Base-by-base conservation (phyloP, 2,113 vertebrate genomes). In the Osmerus eperlanus region DNA sequence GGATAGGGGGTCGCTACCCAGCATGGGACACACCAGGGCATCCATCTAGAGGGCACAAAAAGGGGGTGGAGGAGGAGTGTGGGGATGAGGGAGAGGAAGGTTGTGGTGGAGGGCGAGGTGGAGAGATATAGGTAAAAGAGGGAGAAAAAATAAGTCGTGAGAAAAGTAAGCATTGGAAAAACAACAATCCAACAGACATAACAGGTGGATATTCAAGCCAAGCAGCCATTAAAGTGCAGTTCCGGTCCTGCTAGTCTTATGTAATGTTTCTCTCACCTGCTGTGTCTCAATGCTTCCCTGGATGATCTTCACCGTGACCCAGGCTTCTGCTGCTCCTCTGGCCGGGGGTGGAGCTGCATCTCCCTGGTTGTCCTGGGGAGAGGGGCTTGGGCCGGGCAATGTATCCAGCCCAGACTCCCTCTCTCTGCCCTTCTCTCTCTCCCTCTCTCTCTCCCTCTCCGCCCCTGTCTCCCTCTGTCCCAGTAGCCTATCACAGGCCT, bases 21-120 rank as follows among this genome's bases (percentile, higher is more conserved):
- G 4, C 80, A 91, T 85, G 1, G 89, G 89, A 28, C 71, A 84
- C 2, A 89, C 83, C 29, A 91, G 47, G 14, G 5, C 83, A 64
- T 91, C 85, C 58, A 76, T 78, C 90, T 91, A 58, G 18, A 65
- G 32, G 15, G 32, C 23, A 14, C 15, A n/a, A 4, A 4, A 19
- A 0, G 11, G 2, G 1, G 2, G 1, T 19, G 59, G 21, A 32
- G 14, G 19, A 5, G 28, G 6, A 23, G 3, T 2, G 2, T 5
- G 23, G 5, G 14, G 6, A 65, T 4, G n/a, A 6, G 12, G 2
- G 55, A 18, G 12, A 36, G 28, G 15, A 15, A 18, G 7, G 41
- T 8, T 19, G 63, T 12, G 63, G 8, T 3, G 13, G 7, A 41
- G 25, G 36, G 2, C 9, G 28, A 51, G 15, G 29, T 51, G 41